A percentile compares a stretch with the other conserved stretches of the same genome.
These are phyloP conservation scores for Eudemis profundana DNA, from an alignment of 2,888 invertebrate species.

Conservation along the genomic window DNA sequence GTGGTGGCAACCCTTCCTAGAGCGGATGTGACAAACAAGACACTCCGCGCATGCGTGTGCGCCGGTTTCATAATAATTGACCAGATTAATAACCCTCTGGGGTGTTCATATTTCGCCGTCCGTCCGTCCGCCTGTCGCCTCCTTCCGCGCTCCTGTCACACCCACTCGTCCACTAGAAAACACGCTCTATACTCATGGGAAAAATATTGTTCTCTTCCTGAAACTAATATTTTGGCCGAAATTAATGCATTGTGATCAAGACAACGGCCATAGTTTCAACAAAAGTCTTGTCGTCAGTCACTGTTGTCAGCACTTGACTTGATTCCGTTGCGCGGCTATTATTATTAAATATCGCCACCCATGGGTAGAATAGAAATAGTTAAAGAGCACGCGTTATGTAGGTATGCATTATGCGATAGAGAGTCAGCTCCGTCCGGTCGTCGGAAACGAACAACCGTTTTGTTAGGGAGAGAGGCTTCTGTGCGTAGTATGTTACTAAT, in stretches of 20 bases:
- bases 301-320: too few relatives aligned
- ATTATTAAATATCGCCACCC: too few relatives aligned
- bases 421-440: too few relatives aligned
- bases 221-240: not conserved
- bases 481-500: too few relatives aligned
- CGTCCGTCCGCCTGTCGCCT: constrained; percentile 60
- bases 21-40: constrained; percentile 78
- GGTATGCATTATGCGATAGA: too few relatives aligned
- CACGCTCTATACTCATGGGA: constrained; percentile 8
- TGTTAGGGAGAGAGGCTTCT: too few relatives aligned
- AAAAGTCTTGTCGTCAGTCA: not conserved
- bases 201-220: constrained; percentile 6
- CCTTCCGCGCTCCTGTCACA: constrained; percentile 51
- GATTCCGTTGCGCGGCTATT: too few relatives aligned
- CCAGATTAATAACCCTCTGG: constrained; percentile 77
- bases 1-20: constrained; percentile 62
- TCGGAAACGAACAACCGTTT: too few relatives aligned
- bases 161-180: constrained; percentile 18
- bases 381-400: too few relatives aligned
- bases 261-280: not conserved
- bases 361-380: too few relatives aligned
- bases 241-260: not conserved
- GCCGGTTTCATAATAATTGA: constrained; percentile 81
- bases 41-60: constrained; percentile 65
- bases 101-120: constrained; percentile 80